A percentile compares a stretch with the other conserved stretches of the same genome.
Evolutionary conservation across 2,797 vertebrate genomes (phyloP).

Genomic region (Craterocephalus amniculus): DNA sequence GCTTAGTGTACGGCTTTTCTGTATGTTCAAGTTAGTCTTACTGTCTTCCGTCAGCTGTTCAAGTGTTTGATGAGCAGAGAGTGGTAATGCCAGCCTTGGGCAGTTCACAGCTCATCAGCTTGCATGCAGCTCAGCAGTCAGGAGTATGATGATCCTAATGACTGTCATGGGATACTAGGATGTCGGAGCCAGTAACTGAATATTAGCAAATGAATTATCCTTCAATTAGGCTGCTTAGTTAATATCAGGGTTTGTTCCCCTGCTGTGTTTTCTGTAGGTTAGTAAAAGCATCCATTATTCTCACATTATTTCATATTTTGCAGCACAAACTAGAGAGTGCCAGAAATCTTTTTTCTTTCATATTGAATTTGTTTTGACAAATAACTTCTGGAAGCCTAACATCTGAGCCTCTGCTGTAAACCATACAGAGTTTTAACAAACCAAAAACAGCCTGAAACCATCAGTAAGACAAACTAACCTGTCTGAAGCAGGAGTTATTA

Average conservation of each 20-base stretch:
- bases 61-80: slow-evolving; percentile 24
- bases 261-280: background rate
- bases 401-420: background rate
- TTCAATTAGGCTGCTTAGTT: slow-evolving; percentile 14
- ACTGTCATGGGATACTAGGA: slow-evolving; percentile 24
- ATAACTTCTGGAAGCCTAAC: background rate
- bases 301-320: background rate
- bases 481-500: background rate
- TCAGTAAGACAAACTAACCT: background rate
- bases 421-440: background rate
- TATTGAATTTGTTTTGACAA: slow-evolving; percentile 15
- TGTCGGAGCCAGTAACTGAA: slow-evolving; percentile 11
- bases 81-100: slow-evolving; percentile 8
- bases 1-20: background rate
- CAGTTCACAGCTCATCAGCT: background rate
- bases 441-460: background rate
- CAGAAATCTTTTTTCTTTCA: background rate
- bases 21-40: background rate
- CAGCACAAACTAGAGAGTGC: background rate
- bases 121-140: background rate
- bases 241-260: slow-evolving; percentile 16
- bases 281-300: background rate
- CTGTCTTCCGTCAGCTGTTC: slow-evolving; percentile 8
- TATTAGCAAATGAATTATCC: slow-evolving; percentile 38
- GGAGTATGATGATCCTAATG: slow-evolving; percentile 28